Evolutionary conservation across 1,140 invertebrate species (phyloP).

Genomic region (Saccostrea glomerata): DNA sequence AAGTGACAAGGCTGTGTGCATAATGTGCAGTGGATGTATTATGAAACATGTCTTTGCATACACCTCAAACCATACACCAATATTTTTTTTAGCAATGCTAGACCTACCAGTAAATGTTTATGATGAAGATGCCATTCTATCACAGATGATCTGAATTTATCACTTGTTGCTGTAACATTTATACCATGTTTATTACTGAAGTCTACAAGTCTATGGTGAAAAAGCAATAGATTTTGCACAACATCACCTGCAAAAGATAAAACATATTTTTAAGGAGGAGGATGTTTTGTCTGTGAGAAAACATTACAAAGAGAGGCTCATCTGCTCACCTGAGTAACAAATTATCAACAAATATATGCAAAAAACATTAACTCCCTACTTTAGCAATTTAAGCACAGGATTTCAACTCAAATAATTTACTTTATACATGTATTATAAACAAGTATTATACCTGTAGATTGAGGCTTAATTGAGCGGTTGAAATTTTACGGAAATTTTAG

Average conservation of each 20-base stretch:
- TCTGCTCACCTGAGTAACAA: too few relatives aligned
- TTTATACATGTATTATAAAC: too few relatives aligned
- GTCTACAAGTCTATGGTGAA: slow-evolving; percentile 13
- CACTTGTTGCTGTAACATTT: neutral
- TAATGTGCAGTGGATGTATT: neutral
- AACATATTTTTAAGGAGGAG: neutral
- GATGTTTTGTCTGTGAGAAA: too few relatives aligned
- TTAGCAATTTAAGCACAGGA: too few relatives aligned
- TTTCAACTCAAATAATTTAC: too few relatives aligned
- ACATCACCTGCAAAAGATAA: slow-evolving; percentile 5
- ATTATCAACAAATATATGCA: too few relatives aligned
- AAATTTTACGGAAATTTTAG: too few relatives aligned
- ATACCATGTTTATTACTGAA: neutral
- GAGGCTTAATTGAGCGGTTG: too few relatives aligned
- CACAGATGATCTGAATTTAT: neutral
- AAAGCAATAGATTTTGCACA: slow-evolving; percentile 12
- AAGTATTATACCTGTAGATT: too few relatives aligned
- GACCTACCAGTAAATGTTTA: slow-evolving; percentile 13
- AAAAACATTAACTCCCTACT: too few relatives aligned
- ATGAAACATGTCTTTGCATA: neutral
- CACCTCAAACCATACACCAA: too few relatives aligned
- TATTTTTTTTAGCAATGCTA: neutral
- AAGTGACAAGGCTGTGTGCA: neutral
- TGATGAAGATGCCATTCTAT: slow-evolving; percentile 2
- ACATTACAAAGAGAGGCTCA: too few relatives aligned